Percentiles rank a stretch among this genome's conserved stretches.
Evolutionary conservation across 2,113 vertebrate genomes (phyloP).

Genomic region (Psittacula cyanocephala): DNA sequence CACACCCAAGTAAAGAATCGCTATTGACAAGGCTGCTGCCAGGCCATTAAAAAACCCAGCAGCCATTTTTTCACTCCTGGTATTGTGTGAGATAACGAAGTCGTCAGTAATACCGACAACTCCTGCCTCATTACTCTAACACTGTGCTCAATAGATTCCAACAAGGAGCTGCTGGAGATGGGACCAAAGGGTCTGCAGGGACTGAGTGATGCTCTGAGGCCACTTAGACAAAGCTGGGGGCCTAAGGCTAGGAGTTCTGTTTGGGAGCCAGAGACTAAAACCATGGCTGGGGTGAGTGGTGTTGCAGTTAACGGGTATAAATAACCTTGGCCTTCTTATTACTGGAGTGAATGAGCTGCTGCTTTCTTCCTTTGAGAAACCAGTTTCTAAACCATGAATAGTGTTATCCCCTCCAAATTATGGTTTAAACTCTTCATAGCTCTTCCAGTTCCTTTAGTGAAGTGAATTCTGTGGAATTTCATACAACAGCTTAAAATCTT

Average conservation of each 20-base stretch:
- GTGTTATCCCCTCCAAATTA: background rate
- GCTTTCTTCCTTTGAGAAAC: background rate
- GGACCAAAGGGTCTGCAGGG: background rate
- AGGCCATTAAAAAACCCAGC: constrained; percentile 27
- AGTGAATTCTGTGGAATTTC: background rate
- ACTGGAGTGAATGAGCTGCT: background rate
- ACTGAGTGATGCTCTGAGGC: background rate
- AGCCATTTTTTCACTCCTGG: constrained; percentile 19
- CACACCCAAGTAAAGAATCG: background rate
- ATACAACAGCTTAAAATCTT: background rate
- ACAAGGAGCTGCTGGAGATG: background rate
- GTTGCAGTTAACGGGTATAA: background rate
- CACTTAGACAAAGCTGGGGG: background rate
- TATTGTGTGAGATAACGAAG: background rate
- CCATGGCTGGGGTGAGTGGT: background rate
- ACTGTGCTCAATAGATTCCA: background rate
- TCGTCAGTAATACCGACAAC: background rate
- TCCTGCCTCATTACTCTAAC: constrained; percentile 24
- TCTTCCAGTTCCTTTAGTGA: background rate
- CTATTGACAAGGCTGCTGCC: constrained; percentile 14
- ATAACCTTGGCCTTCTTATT: background rate
- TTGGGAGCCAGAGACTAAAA: background rate
- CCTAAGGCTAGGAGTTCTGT: background rate
- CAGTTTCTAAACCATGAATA: background rate
- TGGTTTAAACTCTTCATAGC: background rate